These are phyloP conservation scores for Eonycteris spelaea DNA, from an alignment of 2,113 vertebrate genomes.

Conservation along the genomic window DNA sequence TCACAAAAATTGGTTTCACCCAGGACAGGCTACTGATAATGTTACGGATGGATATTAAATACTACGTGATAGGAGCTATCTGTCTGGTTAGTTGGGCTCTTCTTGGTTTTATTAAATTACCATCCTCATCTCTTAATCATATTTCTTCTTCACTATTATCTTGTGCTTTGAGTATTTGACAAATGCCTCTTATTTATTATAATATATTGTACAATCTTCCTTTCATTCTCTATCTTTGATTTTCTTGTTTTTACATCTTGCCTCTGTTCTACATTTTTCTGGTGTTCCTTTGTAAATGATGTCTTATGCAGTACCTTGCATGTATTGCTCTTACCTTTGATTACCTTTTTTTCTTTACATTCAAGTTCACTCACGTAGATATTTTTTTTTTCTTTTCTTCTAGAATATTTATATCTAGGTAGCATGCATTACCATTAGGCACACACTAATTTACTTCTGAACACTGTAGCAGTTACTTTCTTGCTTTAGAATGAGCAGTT, in stretches of 20 bases:
- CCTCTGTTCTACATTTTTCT: constrained; percentile 18
- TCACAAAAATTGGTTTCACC: not conserved
- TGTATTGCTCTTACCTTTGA: constrained; percentile 46
- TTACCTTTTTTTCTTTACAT: constrained; percentile 47
- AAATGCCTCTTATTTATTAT: constrained; percentile 64
- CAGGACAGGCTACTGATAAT: not conserved
- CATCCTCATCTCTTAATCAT: not conserved
- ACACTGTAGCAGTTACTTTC: constrained; percentile 60
- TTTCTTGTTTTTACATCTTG: constrained; percentile 51
- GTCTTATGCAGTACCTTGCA: not conserved
- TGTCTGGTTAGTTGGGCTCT: not conserved
- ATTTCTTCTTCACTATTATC: not conserved
- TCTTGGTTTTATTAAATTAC: constrained; percentile 35
- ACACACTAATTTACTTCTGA: constrained; percentile 63
- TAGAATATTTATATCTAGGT: constrained; percentile 57
- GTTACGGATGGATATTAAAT: not conserved
- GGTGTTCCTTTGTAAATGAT: constrained; percentile 34
- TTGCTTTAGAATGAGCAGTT: constrained; percentile 58
- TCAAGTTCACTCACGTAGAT: constrained; percentile 43
- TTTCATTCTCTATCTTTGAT: constrained; percentile 61
- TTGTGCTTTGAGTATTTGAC: constrained; percentile 51
- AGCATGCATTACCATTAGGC: constrained; percentile 38
- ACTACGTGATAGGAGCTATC: not conserved
- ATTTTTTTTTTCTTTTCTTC: constrained; percentile 13
- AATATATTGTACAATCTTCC: not conserved